Percentiles rank a stretch among this genome's conserved stretches.
Evolutionary conservation across 1,140 invertebrate genomes (phyloP).

Genomic region (Pogonomyrmex californicus): DNA sequence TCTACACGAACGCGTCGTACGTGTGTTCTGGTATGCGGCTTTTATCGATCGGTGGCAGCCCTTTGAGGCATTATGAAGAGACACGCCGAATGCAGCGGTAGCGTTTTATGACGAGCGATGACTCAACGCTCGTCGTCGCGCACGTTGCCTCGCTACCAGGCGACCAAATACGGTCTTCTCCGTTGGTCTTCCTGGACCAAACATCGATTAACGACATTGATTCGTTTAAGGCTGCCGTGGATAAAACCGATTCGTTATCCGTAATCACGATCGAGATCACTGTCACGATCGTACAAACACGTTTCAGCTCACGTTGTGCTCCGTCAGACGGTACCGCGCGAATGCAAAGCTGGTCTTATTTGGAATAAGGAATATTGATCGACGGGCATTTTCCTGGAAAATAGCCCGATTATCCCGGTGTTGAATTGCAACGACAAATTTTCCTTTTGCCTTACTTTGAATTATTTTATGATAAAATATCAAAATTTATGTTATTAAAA

Average conservation of each 20-base stretch:
- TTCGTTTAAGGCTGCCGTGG: slow-evolving; percentile 6
- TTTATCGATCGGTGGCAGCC: slow-evolving; percentile 48
- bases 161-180: slow-evolving; percentile 62
- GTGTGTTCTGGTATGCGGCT: slow-evolving; percentile 29
- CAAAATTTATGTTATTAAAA: neutral
- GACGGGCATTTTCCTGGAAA: neutral
- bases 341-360: neutral
- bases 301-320: neutral
- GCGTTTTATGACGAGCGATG: slow-evolving; percentile 56
- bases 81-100: slow-evolving; percentile 29
- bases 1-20: slow-evolving; percentile 6
- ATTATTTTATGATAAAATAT: neutral
- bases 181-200: slow-evolving; percentile 37
- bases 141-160: slow-evolving; percentile 23
- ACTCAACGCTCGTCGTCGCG: slow-evolving; percentile 60
- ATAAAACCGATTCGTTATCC: slow-evolving; percentile 49
- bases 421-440: neutral
- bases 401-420: neutral
- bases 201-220: slow-evolving; percentile 40
- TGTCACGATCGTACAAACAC: neutral
- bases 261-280: neutral
- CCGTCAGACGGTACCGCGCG: neutral
- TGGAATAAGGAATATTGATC: neutral
- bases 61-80: slow-evolving; percentile 36
- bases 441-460: neutral